These are phyloP conservation scores for Nyctereutes procyonoides DNA, from an alignment of 2,113 vertebrate genomes.

Conservation along the genomic window DNA sequence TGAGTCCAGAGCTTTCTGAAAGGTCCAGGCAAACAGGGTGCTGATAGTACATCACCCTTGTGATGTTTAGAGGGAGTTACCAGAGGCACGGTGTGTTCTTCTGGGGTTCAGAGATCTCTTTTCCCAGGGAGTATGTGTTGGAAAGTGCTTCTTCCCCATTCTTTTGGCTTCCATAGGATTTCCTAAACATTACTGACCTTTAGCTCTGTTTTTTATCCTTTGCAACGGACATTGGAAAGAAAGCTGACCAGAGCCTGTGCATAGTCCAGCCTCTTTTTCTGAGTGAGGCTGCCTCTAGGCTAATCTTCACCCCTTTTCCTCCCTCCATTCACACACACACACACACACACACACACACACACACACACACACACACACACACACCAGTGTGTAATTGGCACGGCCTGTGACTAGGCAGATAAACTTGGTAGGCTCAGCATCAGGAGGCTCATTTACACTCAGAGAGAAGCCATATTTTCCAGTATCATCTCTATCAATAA, in stretches of 20 bases:
- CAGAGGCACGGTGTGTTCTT: neutral
- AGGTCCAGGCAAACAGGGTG: neutral
- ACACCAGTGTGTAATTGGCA: neutral
- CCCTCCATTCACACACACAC: neutral
- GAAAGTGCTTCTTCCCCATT: neutral
- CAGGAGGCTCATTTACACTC: neutral
- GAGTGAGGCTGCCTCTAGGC: neutral
- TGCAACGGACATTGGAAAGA: neutral
- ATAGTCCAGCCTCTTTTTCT: neutral
- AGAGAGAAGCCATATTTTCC: neutral
- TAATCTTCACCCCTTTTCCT: too few relatives aligned
- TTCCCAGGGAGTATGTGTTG: neutral
- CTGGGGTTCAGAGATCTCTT: neutral
- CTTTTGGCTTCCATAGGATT: neutral
- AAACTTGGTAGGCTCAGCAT: neutral
- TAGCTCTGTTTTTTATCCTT: neutral
- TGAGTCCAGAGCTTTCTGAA: neutral
- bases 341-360: neutral
- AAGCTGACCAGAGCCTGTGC: neutral
- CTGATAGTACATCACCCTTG: neutral
- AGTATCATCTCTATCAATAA: neutral
- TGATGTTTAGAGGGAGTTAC: neutral
- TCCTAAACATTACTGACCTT: neutral
- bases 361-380: neutral
- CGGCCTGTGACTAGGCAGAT: neutral